phyloP scores from a whole-genome alignment of 2,113 vertebrate species.

The Muscicapa adusta region DNA sequence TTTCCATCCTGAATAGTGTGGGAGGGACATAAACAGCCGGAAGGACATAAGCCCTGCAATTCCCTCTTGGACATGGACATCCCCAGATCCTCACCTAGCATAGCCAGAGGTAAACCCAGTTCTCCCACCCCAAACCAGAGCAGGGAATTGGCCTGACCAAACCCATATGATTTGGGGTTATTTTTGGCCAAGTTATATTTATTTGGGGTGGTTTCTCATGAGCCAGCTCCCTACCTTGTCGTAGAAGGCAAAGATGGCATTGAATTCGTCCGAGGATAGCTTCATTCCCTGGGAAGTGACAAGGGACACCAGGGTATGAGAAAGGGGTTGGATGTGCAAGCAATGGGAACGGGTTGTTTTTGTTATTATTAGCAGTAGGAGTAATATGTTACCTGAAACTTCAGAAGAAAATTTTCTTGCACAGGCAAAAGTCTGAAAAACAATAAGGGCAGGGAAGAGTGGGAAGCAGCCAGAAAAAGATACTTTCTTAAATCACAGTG shows the following conservation, averaged over 20 bases:
- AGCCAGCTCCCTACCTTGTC: slow-evolving; percentile 81
- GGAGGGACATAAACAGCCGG: neutral
- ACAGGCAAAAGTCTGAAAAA: slow-evolving; percentile 88
- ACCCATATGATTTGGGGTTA: neutral
- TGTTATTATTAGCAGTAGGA: neutral
- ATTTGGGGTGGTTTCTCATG: fast-evolving
- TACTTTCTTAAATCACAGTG: neutral
- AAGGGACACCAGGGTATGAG: neutral
- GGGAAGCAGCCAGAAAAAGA: neutral
- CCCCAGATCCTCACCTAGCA: neutral
- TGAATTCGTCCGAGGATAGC: slow-evolving; percentile 88
- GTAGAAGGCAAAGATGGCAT: slow-evolving; percentile 89
- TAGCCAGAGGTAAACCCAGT: neutral
- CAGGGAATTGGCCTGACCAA: neutral
- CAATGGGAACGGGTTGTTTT: neutral
- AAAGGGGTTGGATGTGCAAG: neutral
- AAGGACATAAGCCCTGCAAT: neutral
- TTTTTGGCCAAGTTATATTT: neutral
- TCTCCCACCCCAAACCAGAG: neutral
- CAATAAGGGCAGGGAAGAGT: neutral
- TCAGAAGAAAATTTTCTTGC: slow-evolving; percentile 97
- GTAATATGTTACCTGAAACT: slow-evolving; percentile 85
- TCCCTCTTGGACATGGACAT: neutral
- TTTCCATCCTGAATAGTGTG: slow-evolving; percentile 82
- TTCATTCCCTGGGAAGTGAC: slow-evolving; percentile 81